Evolutionary conservation across 35 echinoderm and acorn worm genomes (phyloP).

Genomic region (Heliocidaris tuberculata): DNA sequence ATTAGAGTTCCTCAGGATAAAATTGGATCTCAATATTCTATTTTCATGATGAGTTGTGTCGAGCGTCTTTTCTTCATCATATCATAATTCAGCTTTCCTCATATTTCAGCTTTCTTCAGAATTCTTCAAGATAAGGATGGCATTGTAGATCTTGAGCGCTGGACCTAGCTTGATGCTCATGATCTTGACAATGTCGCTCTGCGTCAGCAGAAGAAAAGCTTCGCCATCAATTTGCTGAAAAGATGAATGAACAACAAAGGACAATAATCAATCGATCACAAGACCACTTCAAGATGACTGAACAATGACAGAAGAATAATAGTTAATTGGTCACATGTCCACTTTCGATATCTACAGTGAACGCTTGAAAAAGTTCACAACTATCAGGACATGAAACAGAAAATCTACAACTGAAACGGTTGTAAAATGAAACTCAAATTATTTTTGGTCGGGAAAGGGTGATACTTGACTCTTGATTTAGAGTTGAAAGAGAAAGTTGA

Average conservation of each 20-base stretch:
- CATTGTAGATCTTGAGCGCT: conserved; percentile 97
- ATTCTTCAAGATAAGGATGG: conserved; percentile 91
- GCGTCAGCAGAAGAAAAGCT: conserved; percentile 90
- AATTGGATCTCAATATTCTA: neutral
- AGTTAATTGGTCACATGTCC: neutral
- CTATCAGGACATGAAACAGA: too few species aligned
- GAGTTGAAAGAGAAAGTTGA: too few species aligned
- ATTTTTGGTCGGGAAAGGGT: too few species aligned
- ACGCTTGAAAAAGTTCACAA: too few species aligned
- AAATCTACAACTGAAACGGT: too few species aligned
- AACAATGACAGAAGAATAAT: neutral
- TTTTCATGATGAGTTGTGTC: neutral
- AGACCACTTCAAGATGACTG: too few species aligned
- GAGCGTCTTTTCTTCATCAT: neutral
- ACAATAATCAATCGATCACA: too few species aligned
- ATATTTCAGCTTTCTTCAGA: conserved; percentile 68
- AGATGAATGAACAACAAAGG: neutral
- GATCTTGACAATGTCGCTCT: conserved; percentile 95
- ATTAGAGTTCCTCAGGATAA: neutral
- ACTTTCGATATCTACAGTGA: neutral
- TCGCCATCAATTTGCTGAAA: conserved; percentile 98
- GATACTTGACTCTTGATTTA: too few species aligned
- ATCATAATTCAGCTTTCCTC: too few species aligned
- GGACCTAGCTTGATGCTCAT: conserved; percentile 98
- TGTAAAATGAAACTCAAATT: too few species aligned